Conservation (phyloP, 37 sponge, comb jelly and placozoan genomes). For the Trichoplax adhaerens region DNA sequence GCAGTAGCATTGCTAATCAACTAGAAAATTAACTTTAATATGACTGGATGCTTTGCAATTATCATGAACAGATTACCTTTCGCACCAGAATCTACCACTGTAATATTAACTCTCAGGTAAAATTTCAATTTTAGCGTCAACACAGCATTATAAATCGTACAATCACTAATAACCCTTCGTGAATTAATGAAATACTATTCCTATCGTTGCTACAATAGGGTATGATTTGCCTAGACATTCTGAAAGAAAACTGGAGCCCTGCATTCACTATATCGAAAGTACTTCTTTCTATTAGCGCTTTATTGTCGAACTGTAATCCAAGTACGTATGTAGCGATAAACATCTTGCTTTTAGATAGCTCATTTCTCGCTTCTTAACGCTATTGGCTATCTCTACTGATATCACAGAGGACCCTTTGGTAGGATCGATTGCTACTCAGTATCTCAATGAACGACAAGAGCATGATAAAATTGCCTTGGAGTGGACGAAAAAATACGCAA, state of each 20-base stretch:
- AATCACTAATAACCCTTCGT: not conserved
- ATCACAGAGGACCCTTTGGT: constrained; percentile 61
- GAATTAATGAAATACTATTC: too few relatives aligned
- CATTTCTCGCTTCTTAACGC: too few relatives aligned
- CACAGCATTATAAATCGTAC: constrained; percentile 1
- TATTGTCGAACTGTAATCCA: constrained; percentile 65
- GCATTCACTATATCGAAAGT: constrained; percentile 48
- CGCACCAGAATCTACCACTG: constrained; percentile 80
- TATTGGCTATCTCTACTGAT: too few relatives aligned
- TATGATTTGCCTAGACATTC: constrained; percentile 64
- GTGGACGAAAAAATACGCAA: too few relatives aligned
- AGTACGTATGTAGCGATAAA: not conserved
- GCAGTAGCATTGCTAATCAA: too few relatives aligned
- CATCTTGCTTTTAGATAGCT: too few relatives aligned
- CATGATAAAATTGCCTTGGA: constrained; percentile 27
- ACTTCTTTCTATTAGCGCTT: constrained; percentile 40
- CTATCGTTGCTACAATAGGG: constrained; percentile 26
- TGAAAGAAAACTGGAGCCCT: constrained; percentile 74
- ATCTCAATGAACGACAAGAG: constrained; percentile 31
- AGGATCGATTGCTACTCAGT: constrained; percentile 69
- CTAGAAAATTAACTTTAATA: too few relatives aligned
- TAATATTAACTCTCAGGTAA: constrained; percentile 76
- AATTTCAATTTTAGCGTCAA: not conserved
- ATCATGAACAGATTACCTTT: constrained; percentile 32
- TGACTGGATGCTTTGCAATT: too few relatives aligned